phyloP scores from a whole-genome alignment of 2,797 vertebrate species.

The Parambassis ranga region DNA sequence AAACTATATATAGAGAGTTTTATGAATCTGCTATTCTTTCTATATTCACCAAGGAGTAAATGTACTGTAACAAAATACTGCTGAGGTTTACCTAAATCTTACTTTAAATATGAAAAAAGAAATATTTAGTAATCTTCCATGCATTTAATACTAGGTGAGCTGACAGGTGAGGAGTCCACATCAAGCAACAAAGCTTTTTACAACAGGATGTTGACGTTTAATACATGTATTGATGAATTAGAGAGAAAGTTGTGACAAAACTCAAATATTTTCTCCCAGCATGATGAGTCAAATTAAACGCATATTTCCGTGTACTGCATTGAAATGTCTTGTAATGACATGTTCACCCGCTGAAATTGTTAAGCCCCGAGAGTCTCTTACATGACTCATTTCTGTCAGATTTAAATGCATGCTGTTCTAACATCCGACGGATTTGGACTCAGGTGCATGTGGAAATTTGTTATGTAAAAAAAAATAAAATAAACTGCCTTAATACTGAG shows the following conservation, averaged over 20 bases:
- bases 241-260: background rate
- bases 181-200: too few relatives aligned
- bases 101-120: too few relatives aligned
- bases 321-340: conserved; percentile 38
- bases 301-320: background rate
- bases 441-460: conserved; percentile 12
- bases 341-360: conserved; percentile 26
- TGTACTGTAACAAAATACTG: too few relatives aligned
- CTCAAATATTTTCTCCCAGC: conserved; percentile 18
- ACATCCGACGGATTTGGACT: conserved; percentile 7
- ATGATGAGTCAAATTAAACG: conserved; percentile 35
- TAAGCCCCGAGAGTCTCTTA: conserved; percentile 35
- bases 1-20: too few relatives aligned
- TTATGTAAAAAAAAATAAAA: background rate
- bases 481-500: conserved; percentile 22
- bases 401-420: conserved; percentile 10
- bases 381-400: conserved; percentile 45
- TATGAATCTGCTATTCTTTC: too few relatives aligned
- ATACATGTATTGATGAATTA: background rate
- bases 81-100: too few relatives aligned
- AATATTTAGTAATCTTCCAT: too few relatives aligned
- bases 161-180: too few relatives aligned
- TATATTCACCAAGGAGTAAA: too few relatives aligned
- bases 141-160: too few relatives aligned
- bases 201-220: too few relatives aligned